phyloP scores from a whole-genome alignment of 2,113 vertebrate genomes.

The Rhabdornis inornatus region DNA sequence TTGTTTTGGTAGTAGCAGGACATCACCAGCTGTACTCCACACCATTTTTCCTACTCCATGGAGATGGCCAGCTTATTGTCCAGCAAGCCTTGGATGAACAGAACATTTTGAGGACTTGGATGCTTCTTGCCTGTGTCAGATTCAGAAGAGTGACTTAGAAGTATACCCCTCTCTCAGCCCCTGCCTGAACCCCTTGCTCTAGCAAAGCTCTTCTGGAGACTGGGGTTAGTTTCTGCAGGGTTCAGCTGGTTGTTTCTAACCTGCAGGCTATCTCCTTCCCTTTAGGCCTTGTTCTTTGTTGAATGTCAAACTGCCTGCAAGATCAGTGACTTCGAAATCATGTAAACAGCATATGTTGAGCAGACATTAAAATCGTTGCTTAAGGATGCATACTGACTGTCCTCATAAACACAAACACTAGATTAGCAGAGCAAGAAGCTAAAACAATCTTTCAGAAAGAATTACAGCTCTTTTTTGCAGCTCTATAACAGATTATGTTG shows the following conservation, averaged over 20 bases:
- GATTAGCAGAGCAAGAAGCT: constrained; percentile 2
- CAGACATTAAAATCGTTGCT: background rate
- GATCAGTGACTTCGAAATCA: background rate
- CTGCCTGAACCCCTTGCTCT: background rate
- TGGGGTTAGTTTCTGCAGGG: background rate
- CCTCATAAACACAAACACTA: background rate
- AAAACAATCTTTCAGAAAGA: constrained; percentile 17
- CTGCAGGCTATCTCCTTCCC: background rate
- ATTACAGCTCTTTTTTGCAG: background rate
- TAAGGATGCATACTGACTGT: background rate
- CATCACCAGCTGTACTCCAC: background rate
- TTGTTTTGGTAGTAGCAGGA: background rate
- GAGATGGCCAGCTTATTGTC: background rate
- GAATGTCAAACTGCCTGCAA: background rate
- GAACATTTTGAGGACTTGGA: background rate
- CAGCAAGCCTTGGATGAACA: background rate
- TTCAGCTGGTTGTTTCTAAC: background rate
- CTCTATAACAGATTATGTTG: background rate
- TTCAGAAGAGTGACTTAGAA: background rate
- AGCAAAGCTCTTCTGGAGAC: background rate
- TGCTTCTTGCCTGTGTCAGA: background rate
- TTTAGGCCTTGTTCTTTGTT: background rate
- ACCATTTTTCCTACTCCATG: background rate
- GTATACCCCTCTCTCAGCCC: background rate
- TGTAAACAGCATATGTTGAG: background rate